Evolutionary conservation across 1,140 invertebrate species (phyloP).

Genomic region (Agraylea sexmaculata): DNA sequence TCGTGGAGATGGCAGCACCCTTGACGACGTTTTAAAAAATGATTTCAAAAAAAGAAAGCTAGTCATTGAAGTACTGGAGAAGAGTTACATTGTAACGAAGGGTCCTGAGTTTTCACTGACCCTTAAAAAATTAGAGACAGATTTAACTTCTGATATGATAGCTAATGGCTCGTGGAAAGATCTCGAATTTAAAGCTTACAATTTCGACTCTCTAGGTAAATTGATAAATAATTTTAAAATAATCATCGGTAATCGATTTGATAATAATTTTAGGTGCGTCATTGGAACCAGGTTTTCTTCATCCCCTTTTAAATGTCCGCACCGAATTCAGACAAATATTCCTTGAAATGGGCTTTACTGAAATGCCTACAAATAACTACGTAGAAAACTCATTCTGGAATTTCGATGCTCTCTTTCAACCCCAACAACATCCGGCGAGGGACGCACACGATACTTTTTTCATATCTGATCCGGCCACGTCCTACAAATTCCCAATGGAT

Average conservation of each 20-base stretch:
- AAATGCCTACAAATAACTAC: slow-evolving; percentile 98
- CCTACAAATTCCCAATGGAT: slow-evolving; percentile 68
- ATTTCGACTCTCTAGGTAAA: slow-evolving; percentile 85
- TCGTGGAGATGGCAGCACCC: slow-evolving; percentile 39
- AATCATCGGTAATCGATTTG: not conserved
- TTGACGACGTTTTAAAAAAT: slow-evolving; percentile 57
- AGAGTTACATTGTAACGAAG: slow-evolving; percentile 69
- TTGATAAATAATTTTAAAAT: not conserved
- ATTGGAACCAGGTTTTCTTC: slow-evolving; percentile 71
- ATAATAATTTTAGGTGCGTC: slow-evolving; percentile 39
- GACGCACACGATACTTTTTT: slow-evolving; percentile 99
- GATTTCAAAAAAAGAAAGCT: slow-evolving; percentile 96
- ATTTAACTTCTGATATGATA: slow-evolving; percentile 91
- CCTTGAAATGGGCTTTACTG: slow-evolving; percentile 94
- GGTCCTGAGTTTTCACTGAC: slow-evolving; percentile 73
- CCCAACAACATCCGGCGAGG: slow-evolving; percentile 97
- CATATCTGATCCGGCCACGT: slow-evolving; percentile 66
- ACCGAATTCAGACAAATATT: slow-evolving; percentile 96
- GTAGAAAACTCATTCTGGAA: slow-evolving; percentile 99
- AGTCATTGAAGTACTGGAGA: slow-evolving; percentile 69
- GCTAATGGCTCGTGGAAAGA: slow-evolving; percentile 79
- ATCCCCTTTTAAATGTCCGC: slow-evolving; percentile 92
- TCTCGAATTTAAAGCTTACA: slow-evolving; percentile 91
- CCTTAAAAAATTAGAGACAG: slow-evolving; percentile 83
- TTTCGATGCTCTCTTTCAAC: slow-evolving; percentile 97